A percentile compares a stretch with the other conserved stretches of the same genome.
Evolutionary conservation across 2,113 vertebrate genomes (phyloP).

Genomic region (Neolamprologus falcicula): DNA sequence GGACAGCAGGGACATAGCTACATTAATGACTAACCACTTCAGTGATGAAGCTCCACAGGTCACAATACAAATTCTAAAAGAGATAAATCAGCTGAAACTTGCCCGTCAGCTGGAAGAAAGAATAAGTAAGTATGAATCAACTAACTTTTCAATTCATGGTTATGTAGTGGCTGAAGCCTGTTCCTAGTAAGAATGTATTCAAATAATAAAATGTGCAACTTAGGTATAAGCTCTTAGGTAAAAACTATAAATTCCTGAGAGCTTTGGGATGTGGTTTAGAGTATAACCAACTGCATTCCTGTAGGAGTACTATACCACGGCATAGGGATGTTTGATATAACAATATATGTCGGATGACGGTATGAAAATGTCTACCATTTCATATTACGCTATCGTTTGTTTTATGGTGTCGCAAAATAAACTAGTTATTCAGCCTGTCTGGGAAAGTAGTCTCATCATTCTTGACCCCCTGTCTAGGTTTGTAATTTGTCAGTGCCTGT

Average conservation of each 20-base stretch:
- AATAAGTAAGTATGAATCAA: not conserved
- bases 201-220: not conserved
- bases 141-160: rapidly evolving
- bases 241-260: not conserved
- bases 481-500: not conserved
- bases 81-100: not conserved
- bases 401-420: rapidly evolving
- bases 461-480: not conserved
- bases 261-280: not conserved
- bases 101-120: rapidly evolving
- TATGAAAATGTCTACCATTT: not conserved
- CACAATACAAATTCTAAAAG: not conserved
- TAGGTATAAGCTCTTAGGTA: not conserved
- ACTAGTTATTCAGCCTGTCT: not conserved
- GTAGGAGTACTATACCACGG: rapidly evolving
- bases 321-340: rapidly evolving
- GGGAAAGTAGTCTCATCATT: not conserved
- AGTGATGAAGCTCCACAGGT: not conserved
- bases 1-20: not conserved
- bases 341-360: not conserved
- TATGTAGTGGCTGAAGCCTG: not conserved
- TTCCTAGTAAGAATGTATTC: rapidly evolving
- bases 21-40: not conserved
- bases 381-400: not conserved
- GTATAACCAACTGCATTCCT: rapidly evolving